phyloP scores from a whole-genome alignment of 1,140 invertebrate species.

The Neodiprion pinetum region DNA sequence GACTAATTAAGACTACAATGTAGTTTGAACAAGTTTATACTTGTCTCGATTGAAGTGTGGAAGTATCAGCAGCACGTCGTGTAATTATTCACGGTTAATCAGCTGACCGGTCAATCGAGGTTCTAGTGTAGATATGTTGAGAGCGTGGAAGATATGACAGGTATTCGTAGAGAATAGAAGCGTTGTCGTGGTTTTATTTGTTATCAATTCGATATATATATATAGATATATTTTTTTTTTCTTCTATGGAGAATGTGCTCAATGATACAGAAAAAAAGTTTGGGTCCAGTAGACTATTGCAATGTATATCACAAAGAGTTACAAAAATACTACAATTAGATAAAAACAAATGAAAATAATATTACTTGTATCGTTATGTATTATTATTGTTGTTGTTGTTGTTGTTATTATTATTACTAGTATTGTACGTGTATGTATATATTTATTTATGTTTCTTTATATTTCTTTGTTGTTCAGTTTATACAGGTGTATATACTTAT shows the following conservation, averaged over 20 bases:
- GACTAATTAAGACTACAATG: too few species aligned
- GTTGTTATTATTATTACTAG: conserved; percentile 17
- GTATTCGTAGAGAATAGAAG: too few species aligned
- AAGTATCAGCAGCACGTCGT: conserved; percentile 11
- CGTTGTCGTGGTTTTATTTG: conserved; percentile 17
- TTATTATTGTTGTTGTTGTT: conserved; percentile 29
- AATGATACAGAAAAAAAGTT: conserved; percentile 35
- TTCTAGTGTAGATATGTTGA: too few species aligned
- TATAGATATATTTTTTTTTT: conserved; percentile 29
- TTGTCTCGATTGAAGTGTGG: conserved; percentile 33
- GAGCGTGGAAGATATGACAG: too few species aligned
- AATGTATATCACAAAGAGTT: conserved; percentile 63
- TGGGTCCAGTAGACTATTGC: conserved; percentile 59
- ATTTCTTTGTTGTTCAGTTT: too few species aligned
- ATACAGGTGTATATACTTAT: too few species aligned
- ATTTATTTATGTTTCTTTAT: too few species aligned
- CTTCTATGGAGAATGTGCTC: conserved; percentile 50
- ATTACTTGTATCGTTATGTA: conserved; percentile 37
- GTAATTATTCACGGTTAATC: not conserved
- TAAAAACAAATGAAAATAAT: conserved; percentile 61
- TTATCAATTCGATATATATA: conserved; percentile 33
- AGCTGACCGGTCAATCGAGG: too few species aligned
- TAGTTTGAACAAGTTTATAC: too few species aligned
- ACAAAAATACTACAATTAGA: conserved; percentile 62
- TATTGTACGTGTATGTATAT: too few species aligned